Percentiles rank a stretch among this genome's conserved stretches.
These are phyloP conservation scores for Morone chrysops DNA, from an alignment of 2,113 vertebrate species.

Conservation along the genomic window DNA sequence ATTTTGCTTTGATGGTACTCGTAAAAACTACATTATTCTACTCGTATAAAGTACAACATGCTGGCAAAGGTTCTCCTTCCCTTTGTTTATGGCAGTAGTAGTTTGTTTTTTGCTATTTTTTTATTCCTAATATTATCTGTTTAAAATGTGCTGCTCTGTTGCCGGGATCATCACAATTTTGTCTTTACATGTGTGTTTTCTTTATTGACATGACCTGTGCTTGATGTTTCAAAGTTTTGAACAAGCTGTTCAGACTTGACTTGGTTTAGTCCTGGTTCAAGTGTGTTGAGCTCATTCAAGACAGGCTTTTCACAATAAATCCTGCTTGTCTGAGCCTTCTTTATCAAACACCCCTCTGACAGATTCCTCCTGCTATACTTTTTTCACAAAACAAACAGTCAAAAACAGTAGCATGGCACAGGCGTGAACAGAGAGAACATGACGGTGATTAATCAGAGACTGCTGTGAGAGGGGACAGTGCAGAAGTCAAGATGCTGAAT, in stretches of 20 bases:
- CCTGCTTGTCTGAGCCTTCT: neutral
- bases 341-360: slow-evolving; percentile 8
- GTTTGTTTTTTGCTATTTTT: neutral
- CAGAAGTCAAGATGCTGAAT: neutral
- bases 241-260: neutral
- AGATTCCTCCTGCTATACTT: slow-evolving; percentile 6
- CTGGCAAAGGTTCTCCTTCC: neutral
- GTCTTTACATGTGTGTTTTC: neutral
- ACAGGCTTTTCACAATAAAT: neutral
- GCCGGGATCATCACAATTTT: neutral
- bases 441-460: neutral
- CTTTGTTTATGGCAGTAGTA: neutral
- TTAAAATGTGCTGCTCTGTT: neutral
- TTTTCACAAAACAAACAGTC: slow-evolving; percentile 12
- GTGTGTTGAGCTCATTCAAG: slow-evolving; percentile 6
- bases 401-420: neutral
- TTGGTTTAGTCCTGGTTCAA: neutral
- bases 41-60: neutral
- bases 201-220: neutral
- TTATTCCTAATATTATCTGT: neutral
- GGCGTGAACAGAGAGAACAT: neutral
- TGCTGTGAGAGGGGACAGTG: neutral
- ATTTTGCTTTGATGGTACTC: too few species aligned
- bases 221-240: neutral
- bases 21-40: too few species aligned